Conservation (phyloP, 2,888 invertebrate species). For the Cryptus armator region DNA sequence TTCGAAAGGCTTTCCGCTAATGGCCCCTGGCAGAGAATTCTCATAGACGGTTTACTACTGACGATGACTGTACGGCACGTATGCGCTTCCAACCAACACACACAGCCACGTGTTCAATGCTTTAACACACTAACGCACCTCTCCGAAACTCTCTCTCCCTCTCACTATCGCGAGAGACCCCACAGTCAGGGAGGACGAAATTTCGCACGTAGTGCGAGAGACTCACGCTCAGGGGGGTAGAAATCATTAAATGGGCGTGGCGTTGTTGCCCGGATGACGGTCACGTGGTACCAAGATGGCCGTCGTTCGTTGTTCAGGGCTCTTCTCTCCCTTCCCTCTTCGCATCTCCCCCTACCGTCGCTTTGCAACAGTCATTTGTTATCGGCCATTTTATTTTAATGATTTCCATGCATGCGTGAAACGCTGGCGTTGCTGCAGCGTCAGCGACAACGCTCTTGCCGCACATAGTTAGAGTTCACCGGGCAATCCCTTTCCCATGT, state of each 20-base stretch:
- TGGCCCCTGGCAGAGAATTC: conserved; percentile 58
- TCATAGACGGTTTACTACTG: conserved; percentile 77
- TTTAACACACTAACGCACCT: conserved; percentile 21
- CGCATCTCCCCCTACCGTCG: conserved; percentile 65
- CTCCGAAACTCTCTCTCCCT: conserved; percentile 45
- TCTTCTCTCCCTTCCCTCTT: conserved; percentile 54
- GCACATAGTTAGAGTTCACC: conserved; percentile 35
- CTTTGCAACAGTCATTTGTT: conserved; percentile 85
- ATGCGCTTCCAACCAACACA: conserved; percentile 63
- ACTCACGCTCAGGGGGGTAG: conserved; percentile 83
- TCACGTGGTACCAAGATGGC: conserved; percentile 85
- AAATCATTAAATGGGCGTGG: conserved; percentile 85
- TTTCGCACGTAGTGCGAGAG: conserved; percentile 78
- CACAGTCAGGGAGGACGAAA: conserved; percentile 71
- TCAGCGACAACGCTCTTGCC: conserved; percentile 65
- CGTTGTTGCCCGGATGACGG: conserved; percentile 85
- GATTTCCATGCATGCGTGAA: conserved; percentile 85
- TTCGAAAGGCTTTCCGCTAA: conserved; percentile 60
- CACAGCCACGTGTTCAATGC: conserved; percentile 39
- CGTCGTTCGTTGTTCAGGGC: conserved; percentile 74
- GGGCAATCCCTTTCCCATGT: conserved; percentile 11
- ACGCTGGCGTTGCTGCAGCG: conserved; percentile 74
- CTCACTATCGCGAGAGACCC: conserved; percentile 67
- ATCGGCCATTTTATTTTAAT: conserved; percentile 85
- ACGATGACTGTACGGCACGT: conserved; percentile 83